Evolutionary conservation across 2,113 vertebrate species (phyloP), one percentile per base, ranked within the genome.

Genomic region (Atlantisia rogersi): DNA sequence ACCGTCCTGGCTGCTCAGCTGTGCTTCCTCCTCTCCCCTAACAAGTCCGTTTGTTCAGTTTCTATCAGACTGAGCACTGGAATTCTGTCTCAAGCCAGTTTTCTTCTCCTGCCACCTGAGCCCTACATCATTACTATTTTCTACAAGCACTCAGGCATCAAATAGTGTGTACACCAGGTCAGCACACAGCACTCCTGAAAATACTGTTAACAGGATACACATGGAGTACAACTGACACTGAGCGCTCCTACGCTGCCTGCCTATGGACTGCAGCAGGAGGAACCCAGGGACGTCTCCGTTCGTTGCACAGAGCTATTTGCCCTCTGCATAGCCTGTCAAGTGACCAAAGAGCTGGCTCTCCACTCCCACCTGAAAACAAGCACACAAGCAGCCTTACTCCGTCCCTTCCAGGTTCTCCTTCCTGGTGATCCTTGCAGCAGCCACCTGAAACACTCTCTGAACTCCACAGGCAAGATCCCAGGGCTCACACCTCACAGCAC

Each of bases 231-330:
- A 37, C 12, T 14, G 44, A 50, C n/a, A 32, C 3, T 1, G 4
- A 48, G 50, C 19, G n/a, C 25, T 82, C 37, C 20, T 40, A 28
- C 11, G 19, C 8, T 24, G 15, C 24, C 46, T n/a, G 53, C 39
- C 10, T 19, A 21, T 4, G 15, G 35, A 15, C 32, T 25, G 2
- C 5, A 42, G 2, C 2, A 22, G 21, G n/a, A 90, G 4, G 14
- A 55, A n/a, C 14, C 21, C 56, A 74, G 1, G 0, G 82, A 2
- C 1, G 5, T 0, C 0, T 22, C 11, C 31, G 20, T 17, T 59
- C 3, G 8, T 62, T 14, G 52, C 18, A 8, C 67, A 48, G 5
- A 10, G 18, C 52, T 28, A 2, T 5, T 12, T 3, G 26, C 52
- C 60, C n/a, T 62, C 69, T 14, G 42, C 7, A 6, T 2, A 31